A percentile compares a stretch with the other conserved stretches of the same genome.
Evolutionary conservation across 2,113 vertebrate genomes (phyloP).

Genomic region (Mobula hypostoma): DNA sequence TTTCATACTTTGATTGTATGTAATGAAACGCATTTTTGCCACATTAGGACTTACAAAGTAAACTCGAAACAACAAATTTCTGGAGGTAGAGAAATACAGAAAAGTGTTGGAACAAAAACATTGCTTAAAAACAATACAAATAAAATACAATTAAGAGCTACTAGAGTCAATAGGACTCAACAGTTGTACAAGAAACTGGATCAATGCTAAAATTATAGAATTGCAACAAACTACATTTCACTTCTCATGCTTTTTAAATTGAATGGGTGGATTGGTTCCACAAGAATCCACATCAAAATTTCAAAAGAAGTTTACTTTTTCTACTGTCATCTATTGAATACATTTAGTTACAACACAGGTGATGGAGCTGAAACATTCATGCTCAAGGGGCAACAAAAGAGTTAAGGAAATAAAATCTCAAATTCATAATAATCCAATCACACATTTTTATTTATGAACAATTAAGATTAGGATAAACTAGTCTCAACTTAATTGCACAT

Average conservation of each 20-base stretch:
- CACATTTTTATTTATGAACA: neutral
- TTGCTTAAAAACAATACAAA: neutral
- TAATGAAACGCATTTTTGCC: neutral
- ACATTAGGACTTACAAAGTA: neutral
- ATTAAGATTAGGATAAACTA: neutral
- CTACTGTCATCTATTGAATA: conserved; percentile 42
- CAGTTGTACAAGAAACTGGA: neutral
- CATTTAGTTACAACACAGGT: conserved; percentile 41
- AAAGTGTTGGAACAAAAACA: neutral
- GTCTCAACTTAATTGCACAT: neutral
- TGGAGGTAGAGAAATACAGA: neutral
- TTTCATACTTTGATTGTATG: neutral
- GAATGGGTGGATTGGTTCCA: conserved; percentile 37
- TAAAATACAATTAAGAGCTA: neutral
- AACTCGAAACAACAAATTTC: neutral
- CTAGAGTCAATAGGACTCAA: neutral
- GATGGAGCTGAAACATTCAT: neutral
- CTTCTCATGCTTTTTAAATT: neutral
- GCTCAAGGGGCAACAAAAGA: neutral
- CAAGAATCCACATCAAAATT: conserved; percentile 44
- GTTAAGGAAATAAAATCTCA: conserved; percentile 2
- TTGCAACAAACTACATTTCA: neutral
- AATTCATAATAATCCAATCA: neutral
- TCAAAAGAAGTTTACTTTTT: conserved; percentile 41
- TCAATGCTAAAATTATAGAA: neutral